A percentile compares a stretch with the other conserved stretches of the same genome.
These are phyloP conservation scores for Hoplodrina ambigua DNA, from an alignment of 2,888 invertebrate species.

Conservation along the genomic window DNA sequence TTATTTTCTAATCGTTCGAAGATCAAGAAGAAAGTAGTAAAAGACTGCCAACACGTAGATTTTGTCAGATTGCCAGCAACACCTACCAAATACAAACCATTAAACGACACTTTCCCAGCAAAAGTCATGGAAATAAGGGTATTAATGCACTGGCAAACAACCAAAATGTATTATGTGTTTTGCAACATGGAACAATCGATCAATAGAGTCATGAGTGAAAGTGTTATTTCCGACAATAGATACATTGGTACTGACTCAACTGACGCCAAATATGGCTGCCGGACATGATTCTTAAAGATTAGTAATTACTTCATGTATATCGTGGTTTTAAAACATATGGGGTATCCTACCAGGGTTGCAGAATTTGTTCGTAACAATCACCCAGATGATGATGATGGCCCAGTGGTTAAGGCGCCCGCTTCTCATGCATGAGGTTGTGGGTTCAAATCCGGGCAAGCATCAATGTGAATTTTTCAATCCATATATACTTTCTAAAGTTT, in stretches of 20 bases:
- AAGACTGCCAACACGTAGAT: conserved; percentile 21
- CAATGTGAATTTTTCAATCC: no score
- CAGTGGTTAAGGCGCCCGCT: no score
- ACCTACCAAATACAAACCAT: conserved; percentile 16
- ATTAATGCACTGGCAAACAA: conserved; percentile 34
- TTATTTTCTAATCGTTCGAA: conserved; percentile 1
- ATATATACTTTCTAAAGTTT: no score
- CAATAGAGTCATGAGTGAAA: conserved; percentile 57
- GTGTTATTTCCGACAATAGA: conserved; percentile 44
- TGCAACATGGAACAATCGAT: conserved; percentile 52
- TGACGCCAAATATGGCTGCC: conserved; percentile 31
- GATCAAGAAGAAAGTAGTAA: conserved; percentile 33
- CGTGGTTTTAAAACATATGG: no score
- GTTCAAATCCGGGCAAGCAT: no score
- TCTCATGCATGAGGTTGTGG: no score
- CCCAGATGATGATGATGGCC: no score
- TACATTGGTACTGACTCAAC: not conserved
- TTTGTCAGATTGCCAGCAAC: conserved; percentile 41
- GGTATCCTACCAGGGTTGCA: no score
- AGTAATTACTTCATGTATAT: conserved; percentile 10
- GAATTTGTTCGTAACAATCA: no score
- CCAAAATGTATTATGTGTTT: conserved; percentile 45
- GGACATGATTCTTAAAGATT: conserved; percentile 23
- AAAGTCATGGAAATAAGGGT: conserved; percentile 15
- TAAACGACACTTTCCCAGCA: conserved; percentile 22